Percentiles rank a stretch among this genome's conserved stretches.
These are phyloP conservation scores for Bilobella aurantiaca DNA, from an alignment of 1,140 invertebrate genomes.

Conservation along the genomic window DNA sequence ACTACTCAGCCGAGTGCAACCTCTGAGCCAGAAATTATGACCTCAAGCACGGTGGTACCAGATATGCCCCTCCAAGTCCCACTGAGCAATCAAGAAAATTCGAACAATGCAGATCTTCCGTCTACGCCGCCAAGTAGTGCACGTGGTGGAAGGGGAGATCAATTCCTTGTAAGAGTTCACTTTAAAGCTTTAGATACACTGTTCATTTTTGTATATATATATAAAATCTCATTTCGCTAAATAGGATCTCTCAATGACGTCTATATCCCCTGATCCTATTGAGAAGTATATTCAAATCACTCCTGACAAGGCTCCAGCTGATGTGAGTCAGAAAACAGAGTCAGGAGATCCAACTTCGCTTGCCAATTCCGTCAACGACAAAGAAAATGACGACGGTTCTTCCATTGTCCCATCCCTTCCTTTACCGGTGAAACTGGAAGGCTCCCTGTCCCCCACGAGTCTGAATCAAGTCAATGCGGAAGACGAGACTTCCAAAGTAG, in stretches of 20 bases:
- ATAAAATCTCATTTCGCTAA: background rate
- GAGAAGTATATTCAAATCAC: conserved; percentile 17
- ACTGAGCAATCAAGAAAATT: too few relatives aligned
- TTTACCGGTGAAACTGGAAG: background rate
- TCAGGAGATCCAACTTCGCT: background rate
- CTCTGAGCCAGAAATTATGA: too few relatives aligned
- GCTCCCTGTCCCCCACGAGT: background rate
- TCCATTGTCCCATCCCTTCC: background rate
- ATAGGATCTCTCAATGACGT: conserved; percentile 22
- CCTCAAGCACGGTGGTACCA: too few relatives aligned
- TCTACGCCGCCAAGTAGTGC: too few relatives aligned
- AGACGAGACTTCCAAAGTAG: background rate
- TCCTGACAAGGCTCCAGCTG: background rate
- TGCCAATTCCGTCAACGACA: background rate
- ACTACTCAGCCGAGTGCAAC: background rate
- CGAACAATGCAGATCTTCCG: too few relatives aligned
- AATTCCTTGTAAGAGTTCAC: too few relatives aligned
- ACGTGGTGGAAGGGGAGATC: too few relatives aligned
- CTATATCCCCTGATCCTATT: conserved; percentile 27
- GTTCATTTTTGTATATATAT: too few relatives aligned
- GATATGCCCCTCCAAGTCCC: too few relatives aligned
- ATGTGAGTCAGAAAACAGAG: background rate
- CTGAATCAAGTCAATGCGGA: background rate
- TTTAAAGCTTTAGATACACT: too few relatives aligned
- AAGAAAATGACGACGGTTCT: background rate